Evolutionary conservation across 2,113 vertebrate genomes (phyloP).

Genomic region (Rutilus rutilus): DNA sequence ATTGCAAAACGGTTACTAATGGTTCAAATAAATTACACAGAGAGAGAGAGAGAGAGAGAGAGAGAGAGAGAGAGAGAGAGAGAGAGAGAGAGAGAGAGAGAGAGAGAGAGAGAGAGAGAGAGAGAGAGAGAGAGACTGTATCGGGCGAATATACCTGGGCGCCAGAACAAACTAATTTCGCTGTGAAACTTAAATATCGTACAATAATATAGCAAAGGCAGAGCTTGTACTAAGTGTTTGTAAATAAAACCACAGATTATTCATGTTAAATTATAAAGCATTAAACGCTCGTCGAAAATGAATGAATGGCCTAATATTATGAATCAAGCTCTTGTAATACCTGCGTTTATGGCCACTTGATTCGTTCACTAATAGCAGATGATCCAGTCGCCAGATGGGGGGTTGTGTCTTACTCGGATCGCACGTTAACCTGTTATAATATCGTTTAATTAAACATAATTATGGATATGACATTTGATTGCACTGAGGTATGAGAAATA

Average conservation of each 20-base stretch:
- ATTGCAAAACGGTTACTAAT: background rate
- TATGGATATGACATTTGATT: background rate
- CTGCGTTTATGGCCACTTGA: constrained; percentile 19
- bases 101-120: background rate
- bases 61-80: background rate
- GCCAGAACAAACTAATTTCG: background rate
- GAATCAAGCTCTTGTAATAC: background rate
- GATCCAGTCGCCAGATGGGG: constrained; percentile 29
- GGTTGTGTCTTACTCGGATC: background rate
- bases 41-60: background rate
- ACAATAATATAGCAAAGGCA: background rate
- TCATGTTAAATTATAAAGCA: background rate
- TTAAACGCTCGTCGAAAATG: background rate
- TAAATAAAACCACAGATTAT: background rate
- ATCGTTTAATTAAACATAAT: background rate
- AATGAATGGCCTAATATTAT: constrained; percentile 17
- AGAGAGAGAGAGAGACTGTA: background rate
- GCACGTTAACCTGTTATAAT: background rate
- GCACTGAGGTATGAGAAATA: background rate
- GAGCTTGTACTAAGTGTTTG: background rate
- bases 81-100: background rate
- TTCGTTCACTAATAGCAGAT: constrained; percentile 3
- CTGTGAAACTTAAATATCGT: background rate
- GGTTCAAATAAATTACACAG: background rate
- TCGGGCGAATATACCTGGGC: background rate